Percentiles rank a stretch among this genome's conserved stretches.
Evolutionary conservation across 2,888 invertebrate genomes (phyloP).

Genomic region (Linnaemya vulpina): DNA sequence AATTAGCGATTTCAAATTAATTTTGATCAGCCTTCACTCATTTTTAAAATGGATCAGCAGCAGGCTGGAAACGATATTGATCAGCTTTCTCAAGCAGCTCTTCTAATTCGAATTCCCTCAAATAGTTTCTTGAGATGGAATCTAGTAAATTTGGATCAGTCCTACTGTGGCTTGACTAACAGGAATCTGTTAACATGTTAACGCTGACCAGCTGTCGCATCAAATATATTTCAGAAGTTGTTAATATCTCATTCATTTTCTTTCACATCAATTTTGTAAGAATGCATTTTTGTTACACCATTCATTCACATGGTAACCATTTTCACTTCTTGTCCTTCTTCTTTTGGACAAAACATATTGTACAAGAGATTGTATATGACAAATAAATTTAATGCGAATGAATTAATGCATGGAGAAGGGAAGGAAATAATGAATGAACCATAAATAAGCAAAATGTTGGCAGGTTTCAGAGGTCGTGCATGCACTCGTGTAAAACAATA

Average conservation of each 20-base stretch:
- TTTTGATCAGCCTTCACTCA: too few relatives aligned
- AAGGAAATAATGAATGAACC: conserved; percentile 56
- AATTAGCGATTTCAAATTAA: too few relatives aligned
- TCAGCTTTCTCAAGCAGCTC: too few relatives aligned
- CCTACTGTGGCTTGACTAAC: too few relatives aligned
- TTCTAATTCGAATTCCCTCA: too few relatives aligned
- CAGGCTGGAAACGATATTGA: too few relatives aligned
- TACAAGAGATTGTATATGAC: conserved; percentile 49
- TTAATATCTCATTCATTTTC: neutral
- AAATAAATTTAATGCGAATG: conserved; percentile 60
- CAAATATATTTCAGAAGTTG: too few relatives aligned
- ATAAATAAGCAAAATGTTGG: conserved; percentile 53
- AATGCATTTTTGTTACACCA: neutral
- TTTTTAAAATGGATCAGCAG: too few relatives aligned
- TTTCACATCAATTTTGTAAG: neutral
- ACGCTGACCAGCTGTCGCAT: too few relatives aligned
- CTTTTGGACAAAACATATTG: conserved; percentile 56
- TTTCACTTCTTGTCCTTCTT: neutral
- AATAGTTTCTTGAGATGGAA: too few relatives aligned
- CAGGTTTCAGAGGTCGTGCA: neutral
- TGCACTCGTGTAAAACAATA: neutral
- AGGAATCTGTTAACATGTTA: too few relatives aligned
- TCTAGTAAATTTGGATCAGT: too few relatives aligned
- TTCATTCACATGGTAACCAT: conserved; percentile 13
- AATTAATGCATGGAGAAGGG: conserved; percentile 16